A percentile compares a stretch with the other conserved stretches of the same genome.
These are phyloP conservation scores for Brachyhypopomus gauderio DNA, from an alignment of 2,113 vertebrate species.

Conservation along the genomic window DNA sequence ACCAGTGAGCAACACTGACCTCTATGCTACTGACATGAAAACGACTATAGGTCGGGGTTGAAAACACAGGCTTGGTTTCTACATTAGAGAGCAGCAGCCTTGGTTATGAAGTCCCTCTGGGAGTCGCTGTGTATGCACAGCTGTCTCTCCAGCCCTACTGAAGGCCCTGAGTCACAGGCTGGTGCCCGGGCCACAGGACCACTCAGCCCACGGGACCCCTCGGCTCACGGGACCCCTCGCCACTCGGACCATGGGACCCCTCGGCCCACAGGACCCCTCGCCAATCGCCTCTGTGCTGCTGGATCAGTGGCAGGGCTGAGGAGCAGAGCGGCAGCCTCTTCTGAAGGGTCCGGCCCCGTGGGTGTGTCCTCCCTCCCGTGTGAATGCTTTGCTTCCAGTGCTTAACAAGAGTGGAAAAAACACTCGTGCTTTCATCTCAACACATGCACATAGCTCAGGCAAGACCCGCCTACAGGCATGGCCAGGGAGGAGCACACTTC, in stretches of 20 bases:
- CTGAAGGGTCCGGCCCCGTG: neutral
- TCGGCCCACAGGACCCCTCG: too few species aligned
- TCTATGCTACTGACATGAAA: too few species aligned
- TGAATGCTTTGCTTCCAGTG: neutral
- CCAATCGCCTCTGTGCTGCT: constrained; percentile 2
- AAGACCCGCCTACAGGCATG: too few species aligned
- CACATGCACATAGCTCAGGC: neutral
- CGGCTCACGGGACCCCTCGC: neutral
- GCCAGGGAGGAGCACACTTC: too few species aligned
- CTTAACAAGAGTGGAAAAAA: neutral
- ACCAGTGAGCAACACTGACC: too few species aligned
- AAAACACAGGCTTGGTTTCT: neutral
- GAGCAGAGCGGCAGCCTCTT: neutral
- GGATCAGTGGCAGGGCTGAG: too few species aligned
- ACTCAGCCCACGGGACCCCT: too few species aligned
- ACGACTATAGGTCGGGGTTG: too few species aligned
- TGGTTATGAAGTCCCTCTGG: neutral
- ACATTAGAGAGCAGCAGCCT: neutral
- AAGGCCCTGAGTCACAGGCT: too few species aligned
- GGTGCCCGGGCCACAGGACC: too few species aligned
- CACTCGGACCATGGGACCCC: too few species aligned
- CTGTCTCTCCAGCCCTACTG: neutral
- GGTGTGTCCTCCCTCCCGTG: neutral
- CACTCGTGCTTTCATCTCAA: neutral
- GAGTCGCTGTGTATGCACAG: neutral